A percentile compares a stretch with the other conserved stretches of the same genome.
phyloP scores from a whole-genome alignment of 2,113 vertebrate species.

The Panthera uncia region DNA sequence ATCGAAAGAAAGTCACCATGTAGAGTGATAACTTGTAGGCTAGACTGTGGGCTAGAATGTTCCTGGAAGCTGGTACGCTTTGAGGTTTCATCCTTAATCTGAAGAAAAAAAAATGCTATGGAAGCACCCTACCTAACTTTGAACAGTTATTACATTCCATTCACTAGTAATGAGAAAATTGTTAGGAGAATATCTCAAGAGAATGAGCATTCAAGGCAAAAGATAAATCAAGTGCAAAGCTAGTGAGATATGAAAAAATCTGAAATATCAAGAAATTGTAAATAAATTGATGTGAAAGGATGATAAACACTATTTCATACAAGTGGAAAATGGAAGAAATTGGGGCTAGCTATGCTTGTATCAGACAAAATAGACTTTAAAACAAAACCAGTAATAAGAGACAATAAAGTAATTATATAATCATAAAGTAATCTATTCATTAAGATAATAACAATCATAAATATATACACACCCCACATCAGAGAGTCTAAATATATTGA shows the following conservation, averaged over 20 bases:
- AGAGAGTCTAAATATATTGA: neutral
- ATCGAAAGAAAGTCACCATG: neutral
- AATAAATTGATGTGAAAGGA: neutral
- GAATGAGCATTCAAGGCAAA: neutral
- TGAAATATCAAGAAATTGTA: neutral
- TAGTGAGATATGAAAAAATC: neutral
- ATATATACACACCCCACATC: neutral
- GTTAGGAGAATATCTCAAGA: neutral
- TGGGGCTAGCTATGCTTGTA: neutral
- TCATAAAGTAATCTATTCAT: neutral
- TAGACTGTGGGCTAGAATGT: neutral
- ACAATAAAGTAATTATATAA: neutral
- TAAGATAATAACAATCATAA: neutral
- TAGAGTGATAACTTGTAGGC: neutral
- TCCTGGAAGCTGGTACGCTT: neutral
- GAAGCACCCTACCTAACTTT: neutral
- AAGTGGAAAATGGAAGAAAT: neutral
- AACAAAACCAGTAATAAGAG: neutral
- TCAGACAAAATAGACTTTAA: neutral
- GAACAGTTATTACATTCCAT: neutral
- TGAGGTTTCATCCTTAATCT: neutral
- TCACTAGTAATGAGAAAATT: neutral
- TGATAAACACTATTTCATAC: neutral
- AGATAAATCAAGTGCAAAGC: neutral
- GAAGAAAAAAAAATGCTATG: neutral